Base-by-base conservation (phyloP, 2,888 invertebrate genomes). In the Artemia sinica region DNA sequence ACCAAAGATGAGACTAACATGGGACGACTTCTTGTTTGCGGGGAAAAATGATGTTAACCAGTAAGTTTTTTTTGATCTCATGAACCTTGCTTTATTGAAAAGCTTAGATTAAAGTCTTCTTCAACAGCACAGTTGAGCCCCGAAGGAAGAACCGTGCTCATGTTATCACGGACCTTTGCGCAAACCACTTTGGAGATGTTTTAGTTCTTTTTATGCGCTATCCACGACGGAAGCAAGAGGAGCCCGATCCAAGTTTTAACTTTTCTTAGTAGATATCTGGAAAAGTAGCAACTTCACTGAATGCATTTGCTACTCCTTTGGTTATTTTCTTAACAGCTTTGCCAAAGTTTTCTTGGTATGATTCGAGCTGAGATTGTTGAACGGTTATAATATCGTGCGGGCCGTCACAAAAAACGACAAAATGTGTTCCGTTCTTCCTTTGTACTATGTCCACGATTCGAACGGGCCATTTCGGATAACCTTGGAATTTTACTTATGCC, bases 181-280 rank as follows among this genome's bases (percentile, higher is more conserved):
- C 52, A 52, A 52, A 52, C 52, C 52, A 4, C 4, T 52, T 52
- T 4, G 1, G 2, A 52, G 52, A 52, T 52, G 1, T 4, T 52
- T 4, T 2, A 52, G 52, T 52, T 52, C 52, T 52, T 52, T 52
- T 13, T n/a, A n/a, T n/a, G n/a, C n/a, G n/a, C n/a, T n/a, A n/a
- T n/a, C n/a, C n/a, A n/a, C n/a, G n/a, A n/a, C 52, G 52, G 52
- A 52, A 4, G 52, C 52, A 52, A 52, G 52, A 52, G 52, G 4
- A 52, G 52, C 52, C 52, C 52, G 52, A 52, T 52, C 52, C 52
- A 52, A 52, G 52, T 52, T 52, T 52, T n/a, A 52, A 52, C 52
- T 52, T 52, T 52, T 52, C 52, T 14, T 3, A 52, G 4, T 52
- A 52, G 52, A 52, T 52, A 52, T 1, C 1, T 1, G 4, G 52